Percentiles rank a stretch among this genome's conserved stretches.
Evolutionary conservation across 2,797 vertebrate genomes (phyloP).

Genomic region (Ceyx erithaca): DNA sequence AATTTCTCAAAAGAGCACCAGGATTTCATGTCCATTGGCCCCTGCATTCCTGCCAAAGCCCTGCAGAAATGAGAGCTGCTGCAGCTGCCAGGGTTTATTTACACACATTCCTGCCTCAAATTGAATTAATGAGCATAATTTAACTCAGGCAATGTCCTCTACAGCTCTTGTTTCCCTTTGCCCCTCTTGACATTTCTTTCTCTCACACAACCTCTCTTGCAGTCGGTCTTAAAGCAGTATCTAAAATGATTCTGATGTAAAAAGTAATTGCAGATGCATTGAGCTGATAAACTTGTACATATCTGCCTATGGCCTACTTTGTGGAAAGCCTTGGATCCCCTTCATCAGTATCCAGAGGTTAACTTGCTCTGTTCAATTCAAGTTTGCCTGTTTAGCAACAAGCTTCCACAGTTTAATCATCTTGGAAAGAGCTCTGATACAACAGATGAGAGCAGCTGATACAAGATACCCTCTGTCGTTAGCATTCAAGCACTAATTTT

Average conservation of each 20-base stretch:
- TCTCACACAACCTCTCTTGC: slow-evolving; percentile 1
- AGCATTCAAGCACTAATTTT: neutral
- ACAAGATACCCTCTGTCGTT: neutral
- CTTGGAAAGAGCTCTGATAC: neutral
- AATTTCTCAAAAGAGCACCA: slow-evolving; percentile 50
- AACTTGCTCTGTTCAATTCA: neutral
- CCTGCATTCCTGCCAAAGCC: slow-evolving; percentile 80
- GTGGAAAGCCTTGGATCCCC: neutral
- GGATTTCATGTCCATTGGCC: slow-evolving; percentile 68
- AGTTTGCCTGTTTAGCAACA: neutral
- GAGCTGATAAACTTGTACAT: neutral
- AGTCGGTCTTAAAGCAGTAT: slow-evolving; percentile 23
- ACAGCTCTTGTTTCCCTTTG: slow-evolving; percentile 71
- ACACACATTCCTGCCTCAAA: slow-evolving; percentile 97
- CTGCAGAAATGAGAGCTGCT: slow-evolving; percentile 79
- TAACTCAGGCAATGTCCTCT: slow-evolving; percentile 80
- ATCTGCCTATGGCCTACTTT: neutral
- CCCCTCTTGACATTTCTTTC: slow-evolving; percentile 59
- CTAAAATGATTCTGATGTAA: slow-evolving; percentile 24
- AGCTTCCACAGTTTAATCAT: neutral
- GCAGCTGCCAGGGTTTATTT: slow-evolving; percentile 95
- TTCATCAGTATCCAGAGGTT: neutral
- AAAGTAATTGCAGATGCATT: slow-evolving; percentile 19
- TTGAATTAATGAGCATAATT: slow-evolving; percentile 94
- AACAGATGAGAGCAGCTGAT: slow-evolving; percentile 9